Evolutionary conservation across 2,888 invertebrate genomes (phyloP).

Genomic region (Eucera pruinosa): DNA sequence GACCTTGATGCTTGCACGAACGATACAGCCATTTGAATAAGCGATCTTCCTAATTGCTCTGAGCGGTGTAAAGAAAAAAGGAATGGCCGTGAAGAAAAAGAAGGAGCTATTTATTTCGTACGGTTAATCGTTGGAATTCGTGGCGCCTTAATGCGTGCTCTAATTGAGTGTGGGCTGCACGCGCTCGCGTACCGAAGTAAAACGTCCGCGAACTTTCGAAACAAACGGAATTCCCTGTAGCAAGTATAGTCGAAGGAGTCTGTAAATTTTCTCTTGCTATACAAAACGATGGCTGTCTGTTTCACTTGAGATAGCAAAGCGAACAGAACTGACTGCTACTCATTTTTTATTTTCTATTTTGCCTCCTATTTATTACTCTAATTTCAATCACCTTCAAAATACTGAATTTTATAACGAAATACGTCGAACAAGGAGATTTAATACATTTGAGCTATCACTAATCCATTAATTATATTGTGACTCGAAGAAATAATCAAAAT

Average conservation of each 20-base stretch:
- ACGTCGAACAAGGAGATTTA: too few relatives aligned
- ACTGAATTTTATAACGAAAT: too few relatives aligned
- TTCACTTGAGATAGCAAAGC: slow-evolving; percentile 40
- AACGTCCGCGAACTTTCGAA: slow-evolving; percentile 57
- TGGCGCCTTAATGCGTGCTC: slow-evolving; percentile 51
- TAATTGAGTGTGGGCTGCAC: slow-evolving; percentile 59
- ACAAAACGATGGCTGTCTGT: slow-evolving; percentile 39
- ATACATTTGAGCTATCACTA: too few relatives aligned
- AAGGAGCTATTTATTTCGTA: slow-evolving; percentile 42
- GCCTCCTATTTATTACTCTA: neutral
- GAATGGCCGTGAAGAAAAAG: slow-evolving; percentile 20
- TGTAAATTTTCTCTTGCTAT: slow-evolving; percentile 57
- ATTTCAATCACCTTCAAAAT: too few relatives aligned
- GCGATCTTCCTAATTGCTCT: slow-evolving; percentile 38
- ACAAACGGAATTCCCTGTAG: slow-evolving; percentile 60
- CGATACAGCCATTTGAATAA: slow-evolving; percentile 15
- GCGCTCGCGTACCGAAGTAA: slow-evolving; percentile 40
- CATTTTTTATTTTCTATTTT: neutral
- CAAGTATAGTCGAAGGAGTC: slow-evolving; percentile 56
- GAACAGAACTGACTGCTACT: slow-evolving; percentile 3
- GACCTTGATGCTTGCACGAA: neutral
- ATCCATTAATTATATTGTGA: too few relatives aligned
- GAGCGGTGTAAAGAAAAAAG: slow-evolving; percentile 1
- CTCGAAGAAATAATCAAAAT: too few relatives aligned
- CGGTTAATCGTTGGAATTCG: slow-evolving; percentile 56